These are phyloP conservation scores for Pan troglodytes DNA, from an alignment of 2,113 vertebrate species.

Conservation along the genomic window DNA sequence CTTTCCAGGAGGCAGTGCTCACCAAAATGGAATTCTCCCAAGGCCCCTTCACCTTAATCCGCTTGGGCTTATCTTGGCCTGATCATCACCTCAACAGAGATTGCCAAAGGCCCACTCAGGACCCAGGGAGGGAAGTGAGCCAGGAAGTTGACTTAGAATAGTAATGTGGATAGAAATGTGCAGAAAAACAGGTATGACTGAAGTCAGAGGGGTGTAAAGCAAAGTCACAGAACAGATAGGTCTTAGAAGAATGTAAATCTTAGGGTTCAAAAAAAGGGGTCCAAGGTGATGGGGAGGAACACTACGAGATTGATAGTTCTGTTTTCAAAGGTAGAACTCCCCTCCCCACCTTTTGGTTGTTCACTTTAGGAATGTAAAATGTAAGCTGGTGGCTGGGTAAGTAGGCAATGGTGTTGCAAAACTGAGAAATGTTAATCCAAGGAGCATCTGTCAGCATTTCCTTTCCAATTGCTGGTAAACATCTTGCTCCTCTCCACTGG, in stretches of 20 bases:
- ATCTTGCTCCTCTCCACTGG: neutral
- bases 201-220: neutral
- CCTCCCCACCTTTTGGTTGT: neutral
- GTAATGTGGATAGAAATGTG: neutral
- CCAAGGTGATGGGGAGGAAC: neutral
- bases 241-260: neutral
- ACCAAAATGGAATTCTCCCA: neutral
- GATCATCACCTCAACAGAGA: neutral
- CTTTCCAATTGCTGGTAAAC: neutral
- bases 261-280: neutral
- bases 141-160: neutral
- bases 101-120: neutral
- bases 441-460: neutral
- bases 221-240: neutral
- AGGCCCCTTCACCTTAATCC: neutral
- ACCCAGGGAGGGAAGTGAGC: neutral
- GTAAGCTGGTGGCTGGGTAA: neutral
- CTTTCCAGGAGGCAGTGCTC: neutral
- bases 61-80: neutral
- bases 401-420: neutral
- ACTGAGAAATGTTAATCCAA: constrained; percentile 28
- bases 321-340: neutral
- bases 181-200: constrained; percentile 40
- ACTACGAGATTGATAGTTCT: neutral
- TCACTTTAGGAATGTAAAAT: neutral